A percentile compares a stretch with the other conserved stretches of the same genome.
Conservation (phyloP, 2,797 vertebrate genomes). For the Otus scops region DNA sequence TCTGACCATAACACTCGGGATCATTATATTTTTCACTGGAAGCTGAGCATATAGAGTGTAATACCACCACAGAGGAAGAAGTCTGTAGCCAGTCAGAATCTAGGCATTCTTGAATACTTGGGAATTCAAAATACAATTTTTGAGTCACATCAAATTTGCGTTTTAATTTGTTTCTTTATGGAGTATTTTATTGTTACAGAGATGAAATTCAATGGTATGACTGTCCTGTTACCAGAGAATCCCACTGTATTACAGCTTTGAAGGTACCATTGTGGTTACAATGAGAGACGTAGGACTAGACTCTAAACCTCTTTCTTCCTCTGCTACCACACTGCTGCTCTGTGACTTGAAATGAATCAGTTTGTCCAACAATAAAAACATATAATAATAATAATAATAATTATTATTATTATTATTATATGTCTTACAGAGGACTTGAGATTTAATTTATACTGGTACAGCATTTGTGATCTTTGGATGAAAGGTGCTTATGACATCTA, state of each 20-base stretch:
- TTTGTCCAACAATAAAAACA: background rate
- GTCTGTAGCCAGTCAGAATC: background rate
- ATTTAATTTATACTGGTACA: background rate
- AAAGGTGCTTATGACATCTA: background rate
- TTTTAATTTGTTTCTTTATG: background rate
- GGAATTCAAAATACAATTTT: background rate
- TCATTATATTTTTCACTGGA: background rate
- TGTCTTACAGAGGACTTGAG: background rate
- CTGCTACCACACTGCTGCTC: background rate
- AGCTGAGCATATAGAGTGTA: background rate
- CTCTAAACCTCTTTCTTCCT: background rate
- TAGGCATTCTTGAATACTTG: background rate
- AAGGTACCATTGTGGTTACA: background rate
- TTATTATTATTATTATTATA: background rate
- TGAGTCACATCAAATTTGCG: background rate
- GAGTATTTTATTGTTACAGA: background rate
- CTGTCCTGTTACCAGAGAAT: background rate
- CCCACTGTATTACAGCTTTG: background rate
- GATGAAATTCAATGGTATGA: background rate
- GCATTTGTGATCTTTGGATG: conserved; percentile 1
- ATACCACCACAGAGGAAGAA: background rate
- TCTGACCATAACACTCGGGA: background rate
- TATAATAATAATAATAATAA: background rate
- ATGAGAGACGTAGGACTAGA: background rate
- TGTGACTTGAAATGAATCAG: background rate